Percentiles rank a stretch among this genome's conserved stretches.
These are phyloP conservation scores for Pelobates fuscus DNA, from an alignment of 2,113 vertebrate species.

Conservation along the genomic window DNA sequence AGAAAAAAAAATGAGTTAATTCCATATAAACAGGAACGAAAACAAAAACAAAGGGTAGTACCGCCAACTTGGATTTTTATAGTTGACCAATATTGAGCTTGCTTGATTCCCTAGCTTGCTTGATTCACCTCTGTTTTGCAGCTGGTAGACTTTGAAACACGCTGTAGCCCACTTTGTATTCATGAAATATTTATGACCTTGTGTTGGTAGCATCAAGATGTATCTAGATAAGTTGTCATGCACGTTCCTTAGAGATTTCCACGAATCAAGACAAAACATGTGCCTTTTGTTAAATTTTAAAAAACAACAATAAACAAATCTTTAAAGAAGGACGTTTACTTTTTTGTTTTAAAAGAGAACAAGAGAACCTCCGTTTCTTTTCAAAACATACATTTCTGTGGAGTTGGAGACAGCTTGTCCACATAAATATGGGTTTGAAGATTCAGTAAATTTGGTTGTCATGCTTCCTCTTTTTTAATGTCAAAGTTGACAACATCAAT, in stretches of 20 bases:
- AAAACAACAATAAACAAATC: background rate
- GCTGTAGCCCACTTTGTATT: conserved; percentile 31
- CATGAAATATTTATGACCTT: conserved; percentile 24
- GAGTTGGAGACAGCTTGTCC: conserved; percentile 16
- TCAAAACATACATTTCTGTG: too few relatives aligned
- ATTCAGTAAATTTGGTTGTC: conserved; percentile 30
- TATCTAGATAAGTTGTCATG: conserved; percentile 19
- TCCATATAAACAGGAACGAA: too few relatives aligned
- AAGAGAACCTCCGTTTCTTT: conserved; percentile 7
- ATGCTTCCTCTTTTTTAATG: conserved; percentile 32
- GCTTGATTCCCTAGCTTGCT: background rate
- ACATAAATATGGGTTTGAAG: conserved; percentile 24
- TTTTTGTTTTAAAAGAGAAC: conserved; percentile 12
- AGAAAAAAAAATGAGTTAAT: too few relatives aligned
- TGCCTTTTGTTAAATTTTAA: too few relatives aligned
- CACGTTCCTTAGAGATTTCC: conserved; percentile 19
- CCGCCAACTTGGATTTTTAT: background rate
- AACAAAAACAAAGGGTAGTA: too few relatives aligned
- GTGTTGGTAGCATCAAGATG: conserved; percentile 21
- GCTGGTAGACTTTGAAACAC: conserved; percentile 7
- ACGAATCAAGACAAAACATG: conserved; percentile 10
- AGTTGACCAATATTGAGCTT: background rate
- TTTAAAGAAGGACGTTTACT: conserved; percentile 21
- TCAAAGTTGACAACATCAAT: conserved; percentile 44
- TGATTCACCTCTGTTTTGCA: conserved; percentile 9